Evolutionary conservation across 2,113 vertebrate species (phyloP).

Genomic region (Delphinapterus leucas): DNA sequence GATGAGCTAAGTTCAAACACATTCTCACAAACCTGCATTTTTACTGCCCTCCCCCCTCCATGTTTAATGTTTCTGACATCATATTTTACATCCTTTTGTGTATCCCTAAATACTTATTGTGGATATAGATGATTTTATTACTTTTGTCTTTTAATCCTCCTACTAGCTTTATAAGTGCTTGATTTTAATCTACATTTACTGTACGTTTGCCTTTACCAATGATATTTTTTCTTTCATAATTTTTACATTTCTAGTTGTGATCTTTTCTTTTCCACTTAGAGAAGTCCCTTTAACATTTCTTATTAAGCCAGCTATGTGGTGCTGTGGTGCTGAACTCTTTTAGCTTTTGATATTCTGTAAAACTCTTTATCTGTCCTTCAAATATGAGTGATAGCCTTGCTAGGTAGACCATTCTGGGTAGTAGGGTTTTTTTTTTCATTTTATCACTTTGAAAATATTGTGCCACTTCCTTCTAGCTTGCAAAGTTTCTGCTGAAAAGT

Average conservation of each 20-base stretch:
- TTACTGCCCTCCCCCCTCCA: no score
- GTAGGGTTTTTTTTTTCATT: not conserved
- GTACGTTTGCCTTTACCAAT: not conserved
- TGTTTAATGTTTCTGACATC: no score
- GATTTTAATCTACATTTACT: not conserved
- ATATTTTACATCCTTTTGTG: no score
- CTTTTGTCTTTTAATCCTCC: no score
- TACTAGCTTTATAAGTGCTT: not conserved
- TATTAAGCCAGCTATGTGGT: not conserved
- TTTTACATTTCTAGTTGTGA: not conserved
- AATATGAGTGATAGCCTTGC: not conserved
- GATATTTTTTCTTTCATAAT: not conserved
- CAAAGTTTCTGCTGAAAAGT: not conserved
- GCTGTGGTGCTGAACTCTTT: not conserved
- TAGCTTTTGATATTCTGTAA: no score
- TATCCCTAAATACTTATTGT: no score
- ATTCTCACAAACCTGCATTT: no score
- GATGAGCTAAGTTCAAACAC: no score
- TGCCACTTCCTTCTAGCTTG: not conserved
- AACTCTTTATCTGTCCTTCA: not conserved
- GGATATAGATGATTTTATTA: no score
- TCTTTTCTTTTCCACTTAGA: not conserved
- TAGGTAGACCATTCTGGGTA: not conserved
- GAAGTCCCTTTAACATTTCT: not conserved
- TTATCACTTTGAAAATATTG: not conserved